Evolutionary conservation across 2,888 invertebrate species (phyloP).

Genomic region (Drosophila demipolita): DNA sequence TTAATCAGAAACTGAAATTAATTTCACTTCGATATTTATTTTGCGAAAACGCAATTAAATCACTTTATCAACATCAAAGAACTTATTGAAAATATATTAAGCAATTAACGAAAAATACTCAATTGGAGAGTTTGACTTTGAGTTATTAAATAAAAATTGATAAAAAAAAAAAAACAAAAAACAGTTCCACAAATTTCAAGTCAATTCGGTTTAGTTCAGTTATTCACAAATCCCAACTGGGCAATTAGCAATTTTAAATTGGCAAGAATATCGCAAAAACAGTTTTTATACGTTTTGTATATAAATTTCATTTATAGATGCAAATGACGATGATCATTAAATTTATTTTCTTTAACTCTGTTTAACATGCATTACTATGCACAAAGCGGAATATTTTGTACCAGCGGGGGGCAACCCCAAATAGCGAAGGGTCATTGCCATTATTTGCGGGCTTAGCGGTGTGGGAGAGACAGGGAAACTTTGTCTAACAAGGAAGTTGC

Average conservation of each 20-base stretch:
- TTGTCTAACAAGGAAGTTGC: constrained; percentile 68
- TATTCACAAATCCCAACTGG: not conserved
- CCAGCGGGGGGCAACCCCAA: not conserved
- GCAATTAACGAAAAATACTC: not conserved
- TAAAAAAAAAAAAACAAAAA: not conserved
- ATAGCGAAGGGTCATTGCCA: constrained; percentile 57
- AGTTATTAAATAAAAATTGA: not conserved
- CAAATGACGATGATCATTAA: not conserved
- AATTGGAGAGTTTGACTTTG: not conserved
- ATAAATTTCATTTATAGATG: no score
- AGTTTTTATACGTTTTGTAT: not conserved
- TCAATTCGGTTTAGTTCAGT: not conserved
- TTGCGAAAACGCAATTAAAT: not conserved
- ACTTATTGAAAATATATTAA: not conserved
- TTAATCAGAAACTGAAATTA: constrained; percentile 13
- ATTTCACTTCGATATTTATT: not conserved
- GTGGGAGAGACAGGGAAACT: constrained; percentile 4
- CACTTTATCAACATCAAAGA: not conserved
- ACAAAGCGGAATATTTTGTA: constrained; percentile 5
- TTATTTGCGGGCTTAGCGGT: constrained; percentile 18
- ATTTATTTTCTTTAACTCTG: not conserved
- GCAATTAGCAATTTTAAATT: not conserved
- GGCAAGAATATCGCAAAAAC: not conserved
- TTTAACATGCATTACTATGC: not conserved
- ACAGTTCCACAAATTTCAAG: not conserved